phyloP scores from a whole-genome alignment of 2,797 vertebrate genomes.

The Crax fasciolata region DNA sequence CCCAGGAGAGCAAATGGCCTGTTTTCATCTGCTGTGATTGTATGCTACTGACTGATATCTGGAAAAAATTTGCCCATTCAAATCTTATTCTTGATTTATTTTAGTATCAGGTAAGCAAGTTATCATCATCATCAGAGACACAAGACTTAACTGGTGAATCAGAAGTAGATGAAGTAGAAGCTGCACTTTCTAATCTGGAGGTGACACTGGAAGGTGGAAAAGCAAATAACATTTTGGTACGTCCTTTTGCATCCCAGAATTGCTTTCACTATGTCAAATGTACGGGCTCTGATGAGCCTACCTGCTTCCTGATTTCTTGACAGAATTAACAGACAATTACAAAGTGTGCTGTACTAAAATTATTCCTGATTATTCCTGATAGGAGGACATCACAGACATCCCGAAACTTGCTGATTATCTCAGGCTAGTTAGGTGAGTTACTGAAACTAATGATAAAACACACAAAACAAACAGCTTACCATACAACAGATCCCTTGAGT shows the following conservation, averaged over 20 bases:
- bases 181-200: constrained; percentile 95
- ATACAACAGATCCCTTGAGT: neutral
- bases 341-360: constrained; percentile 51
- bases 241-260: constrained; percentile 19
- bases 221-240: constrained; percentile 90
- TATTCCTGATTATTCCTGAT: constrained; percentile 73
- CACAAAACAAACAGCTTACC: neutral
- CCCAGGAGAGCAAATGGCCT: neutral
- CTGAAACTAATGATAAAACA: constrained; percentile 15
- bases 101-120: constrained; percentile 96
- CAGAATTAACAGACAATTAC: neutral
- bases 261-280: neutral
- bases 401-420: constrained; percentile 94
- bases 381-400: constrained; percentile 99
- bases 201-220: constrained; percentile 92
- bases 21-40: neutral
- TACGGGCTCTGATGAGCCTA: neutral
- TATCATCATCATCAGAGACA: constrained; percentile 88
- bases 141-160: constrained; percentile 87
- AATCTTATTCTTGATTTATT: constrained; percentile 20
- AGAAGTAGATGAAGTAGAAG: constrained; percentile 95
- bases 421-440: constrained; percentile 93
- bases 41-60: neutral
- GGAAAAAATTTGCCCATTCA: neutral
- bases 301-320: neutral